Conservation (phyloP, 2,888 invertebrate genomes). For the Andrena haemorrhoa region DNA sequence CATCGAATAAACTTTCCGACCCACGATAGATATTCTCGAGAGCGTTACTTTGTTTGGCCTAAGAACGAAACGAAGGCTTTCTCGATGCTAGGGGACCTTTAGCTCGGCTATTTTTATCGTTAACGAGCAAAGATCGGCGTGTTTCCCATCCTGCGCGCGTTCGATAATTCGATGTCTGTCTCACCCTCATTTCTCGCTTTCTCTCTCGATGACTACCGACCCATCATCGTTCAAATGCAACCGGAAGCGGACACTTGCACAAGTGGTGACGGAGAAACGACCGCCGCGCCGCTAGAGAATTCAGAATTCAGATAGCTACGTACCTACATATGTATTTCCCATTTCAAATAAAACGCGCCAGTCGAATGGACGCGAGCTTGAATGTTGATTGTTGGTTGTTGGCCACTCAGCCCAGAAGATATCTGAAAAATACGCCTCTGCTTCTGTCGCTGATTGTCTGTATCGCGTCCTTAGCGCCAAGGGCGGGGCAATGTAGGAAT, state of each 20-base stretch:
- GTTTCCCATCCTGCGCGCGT: slow-evolving; percentile 15
- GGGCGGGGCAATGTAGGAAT: too few species aligned
- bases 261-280: not conserved
- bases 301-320: too few species aligned
- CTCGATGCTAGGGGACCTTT: slow-evolving; percentile 22
- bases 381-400: too few species aligned
- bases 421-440: too few species aligned
- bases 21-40: slow-evolving; percentile 21
- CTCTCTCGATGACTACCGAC: not conserved
- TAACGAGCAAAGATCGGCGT: slow-evolving; percentile 33
- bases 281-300: too few species aligned
- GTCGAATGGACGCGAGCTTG: too few species aligned
- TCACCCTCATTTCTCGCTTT: slow-evolving; percentile 18
- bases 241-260: too few species aligned
- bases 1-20: slow-evolving; percentile 41
- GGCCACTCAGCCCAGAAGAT: too few species aligned
- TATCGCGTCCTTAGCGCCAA: too few species aligned
- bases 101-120: slow-evolving; percentile 43
- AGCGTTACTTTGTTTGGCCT: slow-evolving; percentile 46
- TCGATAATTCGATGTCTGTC: not conserved
- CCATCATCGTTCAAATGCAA: not conserved
- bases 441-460: too few species aligned
- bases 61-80: slow-evolving; percentile 32
- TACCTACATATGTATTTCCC: too few species aligned
- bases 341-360: too few species aligned